phyloP scores from a whole-genome alignment of 2,888 invertebrate genomes.

The Pyrocoelia pectoralis region DNA sequence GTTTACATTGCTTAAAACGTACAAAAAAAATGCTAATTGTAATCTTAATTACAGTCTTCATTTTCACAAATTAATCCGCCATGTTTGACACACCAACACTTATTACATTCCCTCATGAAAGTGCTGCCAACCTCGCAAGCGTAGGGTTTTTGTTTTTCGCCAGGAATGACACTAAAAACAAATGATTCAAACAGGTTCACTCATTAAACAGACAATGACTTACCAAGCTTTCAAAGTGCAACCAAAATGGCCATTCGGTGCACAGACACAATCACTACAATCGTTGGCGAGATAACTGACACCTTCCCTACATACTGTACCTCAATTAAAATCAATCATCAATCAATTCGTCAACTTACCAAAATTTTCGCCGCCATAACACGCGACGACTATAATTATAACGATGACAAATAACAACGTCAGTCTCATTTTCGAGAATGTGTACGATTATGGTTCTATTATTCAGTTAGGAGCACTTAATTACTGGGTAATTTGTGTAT shows the following conservation, averaged over 20 bases:
- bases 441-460: too few relatives aligned
- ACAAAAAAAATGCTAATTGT: too few relatives aligned
- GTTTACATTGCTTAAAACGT: too few relatives aligned
- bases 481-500: neutral
- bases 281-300: conserved; percentile 14
- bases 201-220: neutral
- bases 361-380: neutral
- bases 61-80: conserved; percentile 8
- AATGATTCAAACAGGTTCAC: too few relatives aligned
- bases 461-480: neutral
- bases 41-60: neutral
- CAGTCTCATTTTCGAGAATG: neutral
- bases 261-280: conserved; percentile 15
- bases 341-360: neutral
- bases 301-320: conserved; percentile 16
- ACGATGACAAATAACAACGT: neutral
- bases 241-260: conserved; percentile 7
- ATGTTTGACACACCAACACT: conserved; percentile 6
- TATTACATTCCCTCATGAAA: conserved; percentile 3
- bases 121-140: neutral
- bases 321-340: neutral
- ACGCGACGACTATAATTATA: neutral
- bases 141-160: neutral
- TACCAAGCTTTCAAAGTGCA: conserved; percentile 18
- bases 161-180: conserved; percentile 5